phyloP scores from a whole-genome alignment of 92 coral and sea anemone species.

The Plumapathes pennacea region DNA sequence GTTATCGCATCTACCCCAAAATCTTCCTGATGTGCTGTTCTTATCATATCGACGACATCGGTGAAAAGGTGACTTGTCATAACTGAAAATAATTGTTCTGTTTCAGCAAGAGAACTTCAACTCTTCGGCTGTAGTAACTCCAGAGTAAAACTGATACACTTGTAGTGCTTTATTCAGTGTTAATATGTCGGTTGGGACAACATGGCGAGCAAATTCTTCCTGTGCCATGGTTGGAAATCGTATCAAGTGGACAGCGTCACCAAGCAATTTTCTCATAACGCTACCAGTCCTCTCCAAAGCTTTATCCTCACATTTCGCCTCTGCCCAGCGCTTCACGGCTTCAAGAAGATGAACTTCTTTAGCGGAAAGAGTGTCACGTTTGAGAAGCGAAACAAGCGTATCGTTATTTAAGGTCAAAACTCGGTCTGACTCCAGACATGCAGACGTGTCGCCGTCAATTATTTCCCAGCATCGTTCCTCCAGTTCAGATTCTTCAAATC shows the following conservation, averaged over 20 bases:
- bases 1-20: no score
- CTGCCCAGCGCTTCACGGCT: constrained; percentile 75
- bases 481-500: constrained; percentile 56
- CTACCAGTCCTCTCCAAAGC: constrained; percentile 37
- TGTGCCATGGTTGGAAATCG: constrained; percentile 78
- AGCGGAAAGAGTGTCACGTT: constrained; percentile 55
- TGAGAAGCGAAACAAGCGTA: constrained; percentile 49
- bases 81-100: no score
- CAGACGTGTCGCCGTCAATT: constrained; percentile 58
- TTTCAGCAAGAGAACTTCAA: no score
- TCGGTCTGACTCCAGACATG: constrained; percentile 62
- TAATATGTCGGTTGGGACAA: no score
- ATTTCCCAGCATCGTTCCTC: constrained; percentile 83
- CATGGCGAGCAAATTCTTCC: constrained; percentile 75
- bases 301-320: constrained; percentile 55
- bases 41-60: no score
- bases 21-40: no score
- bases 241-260: constrained; percentile 63
- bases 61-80: no score
- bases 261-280: constrained; percentile 51
- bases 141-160: no score
- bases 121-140: no score
- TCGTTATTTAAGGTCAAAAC: constrained; percentile 60
- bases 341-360: constrained; percentile 66
- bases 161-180: no score